Base-by-base conservation (phyloP, 2,888 invertebrate species). In the Scrobipalpa atriplicella region DNA sequence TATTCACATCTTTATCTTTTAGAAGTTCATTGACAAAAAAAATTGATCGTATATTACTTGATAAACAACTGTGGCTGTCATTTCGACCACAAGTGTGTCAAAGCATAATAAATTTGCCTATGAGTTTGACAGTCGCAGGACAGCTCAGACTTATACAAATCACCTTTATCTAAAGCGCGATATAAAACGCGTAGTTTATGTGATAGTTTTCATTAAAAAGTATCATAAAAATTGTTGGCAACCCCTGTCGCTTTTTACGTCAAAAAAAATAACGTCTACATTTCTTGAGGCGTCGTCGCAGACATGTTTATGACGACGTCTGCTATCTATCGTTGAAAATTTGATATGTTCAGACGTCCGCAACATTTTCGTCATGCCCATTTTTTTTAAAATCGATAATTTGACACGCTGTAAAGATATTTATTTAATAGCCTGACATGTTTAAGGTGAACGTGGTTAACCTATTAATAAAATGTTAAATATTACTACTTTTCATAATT, bases 221-320 rank as follows among this genome's bases (percentile, higher is more conserved):
- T 69, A 74, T 78, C 76, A 81, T 86, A 85, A 87, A 88, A 87
- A 85, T 86, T 81, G 77, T 86, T 87, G 88, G 89, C 87, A 86
- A 70, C 75, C 70, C 70, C 74, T 70, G 66, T 67, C 68, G 69
- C 16, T 38, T 51, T 62, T 41, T 65, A 66, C 66, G 66, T 70
- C 68, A 70, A 69, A 67, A 69, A 67, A 60, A 63, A 60, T 60
- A 51, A 66, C 58, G 10, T 58, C 62, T 62, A 66, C 54, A 62
- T 65, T 62, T 38, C 62, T 67, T 65, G 65, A 70, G 68, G 71
- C 63, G 64, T 16, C 11, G n/a, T 63, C 54, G 71, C 19, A 38
- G 73, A 74, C 65, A 65, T 72, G 68, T 75, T 73, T 73, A 75
- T 70, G 64, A 61, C 60, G 69, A 70, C 72, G 70, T 70, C 69